Base-by-base conservation (phyloP, 2,797 vertebrate species). In the Dallia pectoralis region DNA sequence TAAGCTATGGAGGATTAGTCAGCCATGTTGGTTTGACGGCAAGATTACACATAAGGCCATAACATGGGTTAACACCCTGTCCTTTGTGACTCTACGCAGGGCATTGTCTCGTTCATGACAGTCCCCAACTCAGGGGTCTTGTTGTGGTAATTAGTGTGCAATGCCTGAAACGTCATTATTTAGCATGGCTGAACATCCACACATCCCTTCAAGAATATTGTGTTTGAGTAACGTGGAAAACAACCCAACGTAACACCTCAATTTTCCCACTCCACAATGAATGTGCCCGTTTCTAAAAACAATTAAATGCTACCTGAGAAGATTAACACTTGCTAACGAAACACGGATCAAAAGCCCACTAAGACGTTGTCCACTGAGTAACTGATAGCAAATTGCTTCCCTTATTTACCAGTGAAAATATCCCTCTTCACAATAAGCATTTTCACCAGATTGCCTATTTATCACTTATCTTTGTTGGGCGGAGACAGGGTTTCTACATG, bases 401-500 rank as follows among this genome's bases (percentile, higher is more conserved):
- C 29, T 65, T 65, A 32, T 8, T 30, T 44, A 68, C 29, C 63
- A 36, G 63, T 18, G 22, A 27, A n/a, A 49, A 16, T 22, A 48
- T 19, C 25, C 4, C 27, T 71, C 36, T 36, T 62, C n/a, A 62
- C 22, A 27, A 44, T 33, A 30, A 7, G 30, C 69, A 7, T 56
- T 36, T 40, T 22, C 33, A 61, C 18, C 12, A 18, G 18, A 1
- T 25, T 18, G n/a, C 22, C 25, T 49, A 14, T 18, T n/a, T 11
- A 48, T 22, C n/a, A 14, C 27, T n/a, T 11, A 48, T 22, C n/a
- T 8, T 40, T 15, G 19, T 48, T 1, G 22, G 30, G 29, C 30
- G 36, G 62, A 73, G 63, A 67, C 36, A 48, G 44, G 44, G 36
- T 44, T 67, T 44, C 32, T 30, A 48, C 56, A 47, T 56, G 71